Evolutionary conservation across 1,140 invertebrate species (phyloP), one percentile per base, ranked within the genome.

Genomic region (Araneus ventricosus): DNA sequence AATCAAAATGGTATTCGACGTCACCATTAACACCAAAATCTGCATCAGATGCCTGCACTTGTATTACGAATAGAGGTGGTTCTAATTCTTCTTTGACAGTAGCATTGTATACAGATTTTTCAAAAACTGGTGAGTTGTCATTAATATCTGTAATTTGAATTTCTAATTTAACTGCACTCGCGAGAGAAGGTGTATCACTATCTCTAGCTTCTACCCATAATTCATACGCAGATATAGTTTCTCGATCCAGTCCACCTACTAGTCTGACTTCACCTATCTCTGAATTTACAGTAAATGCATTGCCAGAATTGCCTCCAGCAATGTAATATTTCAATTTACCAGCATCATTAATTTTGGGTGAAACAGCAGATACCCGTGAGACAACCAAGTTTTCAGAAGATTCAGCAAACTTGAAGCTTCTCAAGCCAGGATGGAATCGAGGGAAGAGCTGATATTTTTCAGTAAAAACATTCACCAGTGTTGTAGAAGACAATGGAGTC

Each of bases 141-240:
- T 99, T 99, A 8, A 97, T 97, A 95, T 99, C 98, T 0, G 97
- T 97, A 0, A 99, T 97, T 95, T 98, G 98, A 34, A 99, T 97
- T 70, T 97, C 96, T 7, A 99, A 95, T 94, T 97, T 96, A 2
- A 95, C 94, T 0, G 95, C 92, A 97, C 97, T 98, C 90, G 97
- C 96, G 27, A 99, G 95, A 1, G 97, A 96, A 7, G 98, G 98
- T 80, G 96, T 96, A 95, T 98, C 98, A 0, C 97, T 97, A 95
- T 99, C 98, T 87, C 97, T 96, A 0, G 98, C 98, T 96, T 99
- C 98, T 84, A 99, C 96, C 98, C 98, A 99, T 39, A 99, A 97
- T 95, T 98, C 97, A 95, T 99, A 99, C 27, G 97, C 95, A 27
- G 97, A 96, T 93, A 97, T 96, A 1, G 97, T 97, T 96, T 99